phyloP scores from a whole-genome alignment of 2,113 vertebrate genomes.

The Solea senegalensis region DNA sequence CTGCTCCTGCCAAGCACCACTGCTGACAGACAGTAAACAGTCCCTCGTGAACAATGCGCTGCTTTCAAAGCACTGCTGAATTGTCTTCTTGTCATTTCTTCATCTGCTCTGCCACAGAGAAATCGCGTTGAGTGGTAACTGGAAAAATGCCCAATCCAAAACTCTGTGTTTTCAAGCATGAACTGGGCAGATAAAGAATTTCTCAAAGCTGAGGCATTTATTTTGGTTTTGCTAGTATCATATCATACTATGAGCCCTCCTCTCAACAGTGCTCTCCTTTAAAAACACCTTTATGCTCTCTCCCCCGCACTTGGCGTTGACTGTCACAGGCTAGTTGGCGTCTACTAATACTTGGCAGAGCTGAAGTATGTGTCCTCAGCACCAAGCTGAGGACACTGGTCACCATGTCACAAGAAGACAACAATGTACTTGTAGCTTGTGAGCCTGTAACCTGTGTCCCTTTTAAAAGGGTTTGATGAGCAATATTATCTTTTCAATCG shows the following conservation, averaged over 20 bases:
- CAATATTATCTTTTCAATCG: background rate
- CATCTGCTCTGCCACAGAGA: constrained; percentile 13
- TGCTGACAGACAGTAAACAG: constrained; percentile 74
- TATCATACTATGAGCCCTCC: constrained; percentile 23
- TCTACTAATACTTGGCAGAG: constrained; percentile 52
- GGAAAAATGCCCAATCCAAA: constrained; percentile 38
- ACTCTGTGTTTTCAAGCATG: constrained; percentile 36
- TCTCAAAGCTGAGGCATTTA: constrained; percentile 12
- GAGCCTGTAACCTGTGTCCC: background rate
- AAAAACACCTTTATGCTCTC: constrained; percentile 38
- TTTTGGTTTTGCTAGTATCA: constrained; percentile 47
- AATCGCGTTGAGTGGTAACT: constrained; percentile 29
- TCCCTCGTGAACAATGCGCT: constrained; percentile 63
- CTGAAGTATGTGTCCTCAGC: background rate
- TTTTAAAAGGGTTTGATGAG: constrained; percentile 5
- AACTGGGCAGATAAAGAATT: constrained; percentile 53
- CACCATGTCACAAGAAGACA: constrained; percentile 13
- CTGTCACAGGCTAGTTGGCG: constrained; percentile 58
- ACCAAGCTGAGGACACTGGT: constrained; percentile 39
- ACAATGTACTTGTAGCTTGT: background rate
- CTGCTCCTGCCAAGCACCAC: constrained; percentile 73
- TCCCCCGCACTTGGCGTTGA: constrained; percentile 35
- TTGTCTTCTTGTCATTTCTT: constrained; percentile 68
- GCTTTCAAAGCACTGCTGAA: constrained; percentile 69
- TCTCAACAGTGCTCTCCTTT: constrained; percentile 21